phyloP scores from a whole-genome alignment of 2,888 invertebrate species.

The Drosophila borborema region DNA sequence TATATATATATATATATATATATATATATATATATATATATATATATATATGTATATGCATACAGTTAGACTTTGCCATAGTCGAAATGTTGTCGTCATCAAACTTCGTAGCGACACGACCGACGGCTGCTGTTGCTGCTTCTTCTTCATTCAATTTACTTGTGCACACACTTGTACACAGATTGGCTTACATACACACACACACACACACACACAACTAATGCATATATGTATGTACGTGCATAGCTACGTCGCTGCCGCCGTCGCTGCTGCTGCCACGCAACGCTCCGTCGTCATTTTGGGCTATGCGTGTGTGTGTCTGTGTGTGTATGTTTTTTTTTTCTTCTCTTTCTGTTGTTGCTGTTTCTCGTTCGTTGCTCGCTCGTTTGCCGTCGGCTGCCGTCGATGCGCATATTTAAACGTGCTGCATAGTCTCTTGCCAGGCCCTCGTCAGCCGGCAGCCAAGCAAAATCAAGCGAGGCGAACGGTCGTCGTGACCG shows the following conservation, averaged over 20 bases:
- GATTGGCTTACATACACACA: conserved; percentile 51
- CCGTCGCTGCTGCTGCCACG: conserved; percentile 45
- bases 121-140: conserved; percentile 36
- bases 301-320: conserved; percentile 57
- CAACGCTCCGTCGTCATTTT: conserved; percentile 63
- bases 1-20: conserved; percentile 3
- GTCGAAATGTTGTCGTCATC: conserved; percentile 68
- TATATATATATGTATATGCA: conserved; percentile 14
- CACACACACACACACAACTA: conserved; percentile 3
- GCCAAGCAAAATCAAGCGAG: conserved; percentile 69
- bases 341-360: conserved; percentile 35
- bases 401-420: conserved; percentile 81
- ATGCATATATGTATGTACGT: conserved; percentile 27
- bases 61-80: conserved; percentile 68
- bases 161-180: conserved; percentile 59
- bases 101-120: conserved; percentile 60
- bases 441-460: conserved; percentile 76
- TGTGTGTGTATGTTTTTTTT: conserved; percentile 28
- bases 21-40: not conserved
- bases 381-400: conserved; percentile 72
- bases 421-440: conserved; percentile 83
- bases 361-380: conserved; percentile 63
- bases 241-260: conserved; percentile 43
- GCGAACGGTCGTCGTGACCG: conserved; percentile 66
- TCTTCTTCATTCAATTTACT: conserved; percentile 70